Evolutionary conservation across 2,797 vertebrate genomes (phyloP).

Genomic region (Odontamblyopus rebecca): DNA sequence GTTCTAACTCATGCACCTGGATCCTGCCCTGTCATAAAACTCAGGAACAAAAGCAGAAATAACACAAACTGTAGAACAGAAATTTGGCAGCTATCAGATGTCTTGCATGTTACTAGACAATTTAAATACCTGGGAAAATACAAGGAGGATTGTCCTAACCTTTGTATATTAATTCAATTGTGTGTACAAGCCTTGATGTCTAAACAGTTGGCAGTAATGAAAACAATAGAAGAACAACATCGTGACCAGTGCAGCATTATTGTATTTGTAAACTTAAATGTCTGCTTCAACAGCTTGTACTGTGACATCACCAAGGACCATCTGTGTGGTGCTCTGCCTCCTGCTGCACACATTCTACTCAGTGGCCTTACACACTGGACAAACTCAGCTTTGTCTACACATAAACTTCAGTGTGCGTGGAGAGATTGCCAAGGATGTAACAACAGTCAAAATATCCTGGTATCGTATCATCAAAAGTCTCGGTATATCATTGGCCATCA

Average conservation of each 20-base stretch:
- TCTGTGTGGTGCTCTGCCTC: slow-evolving; percentile 54
- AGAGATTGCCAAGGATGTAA: not conserved
- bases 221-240: slow-evolving; percentile 12
- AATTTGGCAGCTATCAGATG: not conserved
- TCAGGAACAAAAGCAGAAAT: not conserved
- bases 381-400: slow-evolving; percentile 40
- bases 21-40: slow-evolving; percentile 37
- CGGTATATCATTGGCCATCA: too few species aligned
- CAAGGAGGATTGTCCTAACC: not conserved
- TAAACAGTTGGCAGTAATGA: not conserved
- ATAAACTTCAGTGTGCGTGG: slow-evolving; percentile 29
- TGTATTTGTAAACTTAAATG: slow-evolving; percentile 43
- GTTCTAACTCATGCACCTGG: slow-evolving; percentile 55
- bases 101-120: not conserved
- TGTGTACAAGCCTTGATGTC: not conserved
- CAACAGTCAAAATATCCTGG: too few species aligned
- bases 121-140: not conserved
- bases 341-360: slow-evolving; percentile 40
- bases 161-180: not conserved
- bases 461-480: too few species aligned
- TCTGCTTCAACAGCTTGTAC: slow-evolving; percentile 31
- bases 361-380: slow-evolving; percentile 19
- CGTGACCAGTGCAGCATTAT: slow-evolving; percentile 35
- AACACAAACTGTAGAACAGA: not conserved
- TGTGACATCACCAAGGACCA: slow-evolving; percentile 53